Evolutionary conservation across 23 tunicate genomes (phyloP).

Genomic region (Ciona savignyi): DNA sequence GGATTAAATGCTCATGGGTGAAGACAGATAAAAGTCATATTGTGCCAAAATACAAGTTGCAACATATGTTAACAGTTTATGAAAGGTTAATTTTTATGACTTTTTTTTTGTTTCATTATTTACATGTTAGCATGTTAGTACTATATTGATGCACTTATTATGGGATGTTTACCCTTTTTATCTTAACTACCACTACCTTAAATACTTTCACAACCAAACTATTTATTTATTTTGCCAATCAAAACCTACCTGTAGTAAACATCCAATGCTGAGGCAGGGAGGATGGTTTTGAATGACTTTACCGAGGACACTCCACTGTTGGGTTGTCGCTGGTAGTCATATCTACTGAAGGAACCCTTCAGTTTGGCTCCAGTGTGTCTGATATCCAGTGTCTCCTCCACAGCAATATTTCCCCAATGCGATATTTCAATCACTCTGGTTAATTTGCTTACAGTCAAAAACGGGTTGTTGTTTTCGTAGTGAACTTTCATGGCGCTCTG

Average conservation of each 20-base stretch:
- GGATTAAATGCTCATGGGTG: too few relatives aligned
- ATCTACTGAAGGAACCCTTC: slow-evolving; percentile 94
- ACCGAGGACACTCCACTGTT: slow-evolving; percentile 85
- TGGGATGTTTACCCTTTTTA: too few relatives aligned
- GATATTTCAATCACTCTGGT: slow-evolving; percentile 85
- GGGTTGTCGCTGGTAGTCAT: slow-evolving; percentile 86
- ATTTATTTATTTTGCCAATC: too few relatives aligned
- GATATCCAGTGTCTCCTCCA: slow-evolving; percentile 70
- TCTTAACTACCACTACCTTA: too few relatives aligned
- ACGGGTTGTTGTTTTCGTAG: slow-evolving; percentile 91
- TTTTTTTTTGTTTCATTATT: too few relatives aligned
- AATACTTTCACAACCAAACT: too few relatives aligned
- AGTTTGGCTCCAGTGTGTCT: slow-evolving; percentile 88
- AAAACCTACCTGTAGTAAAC: slow-evolving; percentile 79
- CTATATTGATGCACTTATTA: too few relatives aligned
- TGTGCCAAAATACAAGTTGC: too few relatives aligned
- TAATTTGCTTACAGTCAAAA: slow-evolving; percentile 63
- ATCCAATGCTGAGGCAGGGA: slow-evolving; percentile 85
- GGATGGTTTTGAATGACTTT: slow-evolving; percentile 78
- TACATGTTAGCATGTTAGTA: too few relatives aligned
- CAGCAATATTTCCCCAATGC: slow-evolving; percentile 98
- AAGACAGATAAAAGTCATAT: too few relatives aligned
- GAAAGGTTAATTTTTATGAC: too few relatives aligned
- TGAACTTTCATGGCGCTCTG: slow-evolving; percentile 72
- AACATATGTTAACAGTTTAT: too few relatives aligned